Evolutionary conservation across 2,888 invertebrate species (phyloP).

Genomic region (Eupsilia transversa): DNA sequence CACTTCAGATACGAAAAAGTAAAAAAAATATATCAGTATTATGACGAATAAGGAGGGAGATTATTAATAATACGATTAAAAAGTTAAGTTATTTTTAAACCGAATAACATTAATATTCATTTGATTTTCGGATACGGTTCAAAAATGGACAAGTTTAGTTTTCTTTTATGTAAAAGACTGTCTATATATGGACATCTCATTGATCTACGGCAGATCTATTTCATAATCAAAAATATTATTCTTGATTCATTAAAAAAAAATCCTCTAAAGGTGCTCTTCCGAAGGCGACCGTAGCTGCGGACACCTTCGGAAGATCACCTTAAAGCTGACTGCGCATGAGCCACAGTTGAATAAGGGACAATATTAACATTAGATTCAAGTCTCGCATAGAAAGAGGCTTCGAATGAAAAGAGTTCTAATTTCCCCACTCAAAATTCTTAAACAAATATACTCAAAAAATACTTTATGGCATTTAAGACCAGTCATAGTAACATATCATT

Average conservation of each 20-base stretch:
- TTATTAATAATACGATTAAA: neutral
- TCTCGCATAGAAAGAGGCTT: neutral
- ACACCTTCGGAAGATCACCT: too few species aligned
- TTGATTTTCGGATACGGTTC: neutral
- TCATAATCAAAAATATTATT: neutral
- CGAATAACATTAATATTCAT: neutral
- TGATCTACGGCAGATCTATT: neutral
- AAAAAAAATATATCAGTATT: neutral
- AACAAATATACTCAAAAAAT: neutral
- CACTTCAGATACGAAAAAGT: neutral
- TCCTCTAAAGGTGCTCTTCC: neutral
- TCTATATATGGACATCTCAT: neutral
- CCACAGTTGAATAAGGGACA: too few species aligned
- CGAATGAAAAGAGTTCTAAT: neutral
- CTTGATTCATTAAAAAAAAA: neutral
- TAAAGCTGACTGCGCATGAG: too few species aligned
- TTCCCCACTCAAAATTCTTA: neutral
- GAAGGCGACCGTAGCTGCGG: neutral
- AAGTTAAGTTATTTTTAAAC: slow-evolving; percentile 1
- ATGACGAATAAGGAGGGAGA: neutral
- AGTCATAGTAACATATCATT: slow-evolving; percentile 38
- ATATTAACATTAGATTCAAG: too few species aligned
- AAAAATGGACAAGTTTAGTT: slow-evolving; percentile 2
- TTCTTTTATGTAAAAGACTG: neutral
- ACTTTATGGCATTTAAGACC: slow-evolving; percentile 18